A percentile compares a stretch with the other conserved stretches of the same genome.
phyloP scores from a whole-genome alignment of 2,797 vertebrate species.

The Trematomus bernacchii region DNA sequence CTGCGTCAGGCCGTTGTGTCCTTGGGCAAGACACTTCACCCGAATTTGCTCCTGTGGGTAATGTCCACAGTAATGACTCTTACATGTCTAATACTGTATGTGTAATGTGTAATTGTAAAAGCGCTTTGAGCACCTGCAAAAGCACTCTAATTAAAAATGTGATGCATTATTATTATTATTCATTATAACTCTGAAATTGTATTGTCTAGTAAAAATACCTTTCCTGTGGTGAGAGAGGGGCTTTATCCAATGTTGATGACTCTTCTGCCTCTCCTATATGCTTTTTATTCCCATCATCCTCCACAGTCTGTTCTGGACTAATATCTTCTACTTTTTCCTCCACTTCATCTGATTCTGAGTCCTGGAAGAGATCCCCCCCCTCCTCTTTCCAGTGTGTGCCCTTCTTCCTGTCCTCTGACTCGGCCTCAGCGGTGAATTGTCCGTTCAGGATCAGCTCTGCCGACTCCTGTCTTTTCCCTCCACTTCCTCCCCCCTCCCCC shows the following conservation, averaged over 20 bases:
- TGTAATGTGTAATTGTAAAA: too few species aligned
- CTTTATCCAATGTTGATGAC: conserved; percentile 22
- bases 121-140: too few species aligned
- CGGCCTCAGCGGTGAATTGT: conserved; percentile 7
- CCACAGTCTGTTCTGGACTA: conserved; percentile 10
- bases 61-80: too few species aligned
- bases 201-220: conserved; percentile 65
- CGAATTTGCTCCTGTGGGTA: too few species aligned
- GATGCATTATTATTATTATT: too few species aligned
- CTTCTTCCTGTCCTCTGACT: conserved; percentile 34
- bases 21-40: too few species aligned
- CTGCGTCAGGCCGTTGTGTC: too few species aligned
- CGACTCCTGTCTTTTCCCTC: conserved; percentile 23
- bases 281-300: conserved; percentile 49
- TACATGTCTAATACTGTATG: too few species aligned
- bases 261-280: conserved; percentile 23
- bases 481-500: conserved; percentile 41
- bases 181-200: too few species aligned
- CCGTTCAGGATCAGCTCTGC: conserved; percentile 64
- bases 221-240: conserved; percentile 42
- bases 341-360: conserved; percentile 58
- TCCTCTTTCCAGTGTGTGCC: conserved; percentile 29
- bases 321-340: conserved; percentile 30
- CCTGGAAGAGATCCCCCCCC: conserved; percentile 45
- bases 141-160: too few species aligned